Percentiles rank a stretch among this genome's conserved stretches.
Conservation (phyloP, 2,888 invertebrate species). For the Troides oblongomaculatus region DNA sequence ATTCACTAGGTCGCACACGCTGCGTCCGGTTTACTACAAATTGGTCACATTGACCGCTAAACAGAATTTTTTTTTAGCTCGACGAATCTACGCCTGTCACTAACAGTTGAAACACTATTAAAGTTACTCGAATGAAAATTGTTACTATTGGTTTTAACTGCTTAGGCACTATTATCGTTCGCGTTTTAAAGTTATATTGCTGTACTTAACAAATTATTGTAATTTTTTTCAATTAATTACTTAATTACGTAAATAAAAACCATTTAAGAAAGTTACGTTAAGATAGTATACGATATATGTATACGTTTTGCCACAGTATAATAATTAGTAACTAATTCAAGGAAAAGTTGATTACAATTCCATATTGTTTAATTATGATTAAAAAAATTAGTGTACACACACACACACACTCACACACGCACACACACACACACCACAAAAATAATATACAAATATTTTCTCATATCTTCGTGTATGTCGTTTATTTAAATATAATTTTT, state of each 20-base stretch:
- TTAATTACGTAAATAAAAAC: constrained; percentile 1
- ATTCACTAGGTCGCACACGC: constrained; percentile 63
- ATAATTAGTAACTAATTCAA: constrained; percentile 20
- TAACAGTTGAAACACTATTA: neutral
- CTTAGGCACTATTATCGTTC: neutral
- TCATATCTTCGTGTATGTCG: no score
- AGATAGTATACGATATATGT: neutral
- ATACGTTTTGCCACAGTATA: constrained; percentile 18
- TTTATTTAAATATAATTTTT: no score
- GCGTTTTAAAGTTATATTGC: neutral
- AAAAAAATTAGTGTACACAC: neutral
- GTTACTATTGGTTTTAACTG: neutral
- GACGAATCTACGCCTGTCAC: constrained; percentile 31
- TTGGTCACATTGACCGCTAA: constrained; percentile 75
- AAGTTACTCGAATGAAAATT: neutral
- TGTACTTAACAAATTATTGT: neutral
- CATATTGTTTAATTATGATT: neutral
- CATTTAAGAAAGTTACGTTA: constrained; percentile 17
- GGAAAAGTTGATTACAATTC: neutral
- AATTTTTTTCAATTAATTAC: neutral
- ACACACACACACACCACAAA: no score
- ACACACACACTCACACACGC: no score
- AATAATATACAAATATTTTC: no score
- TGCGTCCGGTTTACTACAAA: constrained; percentile 72
- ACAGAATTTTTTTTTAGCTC: constrained; percentile 57